These are phyloP conservation scores for Clarias batrachus DNA, from an alignment of 2,113 vertebrate species.

Conservation along the genomic window DNA sequence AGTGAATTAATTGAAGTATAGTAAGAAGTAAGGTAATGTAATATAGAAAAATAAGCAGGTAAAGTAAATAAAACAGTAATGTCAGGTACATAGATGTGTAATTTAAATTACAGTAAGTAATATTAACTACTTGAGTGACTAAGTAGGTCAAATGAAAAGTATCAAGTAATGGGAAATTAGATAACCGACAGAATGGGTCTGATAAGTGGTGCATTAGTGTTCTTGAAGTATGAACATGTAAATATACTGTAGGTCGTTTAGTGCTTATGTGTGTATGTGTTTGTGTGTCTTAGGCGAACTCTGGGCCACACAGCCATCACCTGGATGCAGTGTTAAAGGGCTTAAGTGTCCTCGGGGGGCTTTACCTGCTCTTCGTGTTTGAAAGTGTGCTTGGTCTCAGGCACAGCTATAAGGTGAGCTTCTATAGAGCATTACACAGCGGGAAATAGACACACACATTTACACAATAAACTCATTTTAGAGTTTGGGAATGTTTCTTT, in stretches of 20 bases:
- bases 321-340: conserved; percentile 70
- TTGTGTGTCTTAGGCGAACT: conserved; percentile 64
- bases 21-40: not conserved
- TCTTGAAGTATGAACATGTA: not conserved
- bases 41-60: not conserved
- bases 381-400: conserved; percentile 70
- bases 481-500: not conserved
- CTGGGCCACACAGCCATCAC: conserved; percentile 47
- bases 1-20: too few species aligned
- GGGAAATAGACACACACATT: not conserved
- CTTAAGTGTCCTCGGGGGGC: conserved; percentile 70
- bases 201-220: not conserved
- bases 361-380: conserved; percentile 75
- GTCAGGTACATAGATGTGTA: too few species aligned
- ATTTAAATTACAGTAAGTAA: too few species aligned
- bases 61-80: too few species aligned
- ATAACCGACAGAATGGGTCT: not conserved
- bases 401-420: conserved; percentile 50
- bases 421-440: not conserved
- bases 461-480: not conserved
- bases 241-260: not conserved
- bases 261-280: conserved; percentile 11
- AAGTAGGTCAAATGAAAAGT: too few species aligned
- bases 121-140: not conserved
- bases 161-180: too few species aligned